Base-by-base conservation (phyloP, 1,140 invertebrate species). In the Drosophila kepulauana region DNA sequence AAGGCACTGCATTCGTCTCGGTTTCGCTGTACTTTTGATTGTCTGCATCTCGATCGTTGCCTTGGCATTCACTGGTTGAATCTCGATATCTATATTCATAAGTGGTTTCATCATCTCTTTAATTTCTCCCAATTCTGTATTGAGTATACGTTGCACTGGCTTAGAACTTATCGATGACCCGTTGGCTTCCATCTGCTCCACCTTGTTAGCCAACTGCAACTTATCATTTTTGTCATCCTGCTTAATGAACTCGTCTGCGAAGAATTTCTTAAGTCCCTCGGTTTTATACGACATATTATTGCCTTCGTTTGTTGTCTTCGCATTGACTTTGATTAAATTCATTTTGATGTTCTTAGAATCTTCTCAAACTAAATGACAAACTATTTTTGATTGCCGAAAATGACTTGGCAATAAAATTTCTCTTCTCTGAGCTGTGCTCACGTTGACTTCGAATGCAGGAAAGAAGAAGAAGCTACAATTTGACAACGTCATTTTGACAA, bases 71-170 rank as follows among this genome's bases (percentile, higher is more conserved):
- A 69, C 56, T 4, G 75, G 77, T 28, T 61, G 70, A 11, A 77
- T 33, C 54, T 86, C 78, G 13, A 77, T 75, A 33, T 71, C 84
- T 73, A 85, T 75, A 62, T 63, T 91, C 48, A 84, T 81, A 2
- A 82, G 57, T 6, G 91, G 78, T 57, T 79, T 77, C 70, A 91
- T 84, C 0, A 78, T 43, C 25, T 71, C 59, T 7, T 75, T 76
- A 74, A 82, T 91, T 43, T 74, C 82, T 13, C 66, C 81, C 35
- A 85, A 65, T 11, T 84, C 64, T 5, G 76, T 45, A 48, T 92
- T 92, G n/a, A 90, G 66, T 54, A 91, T 90, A 13, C 81, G 82
- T 7, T 59, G 33, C 33, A 8, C 43, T 1, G 6, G 16, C 41
- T 48, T 2, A 4, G 1, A 8, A 8, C 3, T 28, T 28, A 4